phyloP scores from a whole-genome alignment of 1,140 invertebrate species.

The Temnothorax curvispinosus region DNA sequence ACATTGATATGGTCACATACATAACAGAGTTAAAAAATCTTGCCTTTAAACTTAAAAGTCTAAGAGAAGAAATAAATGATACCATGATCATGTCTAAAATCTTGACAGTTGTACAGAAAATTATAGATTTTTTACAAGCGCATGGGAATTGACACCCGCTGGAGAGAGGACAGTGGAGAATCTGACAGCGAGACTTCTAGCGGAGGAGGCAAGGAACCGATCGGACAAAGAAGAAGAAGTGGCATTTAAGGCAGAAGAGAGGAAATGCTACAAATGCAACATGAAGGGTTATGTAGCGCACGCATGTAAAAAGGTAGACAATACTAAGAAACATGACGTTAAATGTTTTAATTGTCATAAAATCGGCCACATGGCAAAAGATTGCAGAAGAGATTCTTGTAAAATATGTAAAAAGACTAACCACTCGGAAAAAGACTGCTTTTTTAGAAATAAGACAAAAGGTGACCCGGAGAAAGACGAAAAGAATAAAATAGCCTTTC shows the following conservation, averaged over 20 bases:
- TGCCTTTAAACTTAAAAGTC: neutral
- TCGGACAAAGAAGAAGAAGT: neutral
- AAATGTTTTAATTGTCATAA: neutral
- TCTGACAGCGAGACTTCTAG: neutral
- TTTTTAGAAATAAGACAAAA: neutral
- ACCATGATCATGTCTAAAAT: slow-evolving; percentile 2
- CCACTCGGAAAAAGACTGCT: neutral
- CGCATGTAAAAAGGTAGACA: neutral
- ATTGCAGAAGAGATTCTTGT: neutral
- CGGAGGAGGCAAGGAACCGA: neutral
- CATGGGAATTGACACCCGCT: neutral
- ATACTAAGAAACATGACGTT: neutral
- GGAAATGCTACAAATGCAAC: slow-evolving; percentile 13
- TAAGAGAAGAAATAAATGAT: neutral
- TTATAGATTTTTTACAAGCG: slow-evolving; percentile 7
- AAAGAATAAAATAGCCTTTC: neutral
- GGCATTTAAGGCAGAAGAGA: neutral
- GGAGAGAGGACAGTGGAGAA: neutral
- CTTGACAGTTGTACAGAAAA: neutral
- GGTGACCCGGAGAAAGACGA: neutral
- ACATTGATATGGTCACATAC: neutral
- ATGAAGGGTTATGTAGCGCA: neutral
- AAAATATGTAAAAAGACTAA: slow-evolving; percentile 4
- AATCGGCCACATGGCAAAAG: neutral
- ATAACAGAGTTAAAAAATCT: slow-evolving; percentile 1